phyloP scores from a whole-genome alignment of 1,140 invertebrate genomes.

The Zaprionus gabonicus region DNA sequence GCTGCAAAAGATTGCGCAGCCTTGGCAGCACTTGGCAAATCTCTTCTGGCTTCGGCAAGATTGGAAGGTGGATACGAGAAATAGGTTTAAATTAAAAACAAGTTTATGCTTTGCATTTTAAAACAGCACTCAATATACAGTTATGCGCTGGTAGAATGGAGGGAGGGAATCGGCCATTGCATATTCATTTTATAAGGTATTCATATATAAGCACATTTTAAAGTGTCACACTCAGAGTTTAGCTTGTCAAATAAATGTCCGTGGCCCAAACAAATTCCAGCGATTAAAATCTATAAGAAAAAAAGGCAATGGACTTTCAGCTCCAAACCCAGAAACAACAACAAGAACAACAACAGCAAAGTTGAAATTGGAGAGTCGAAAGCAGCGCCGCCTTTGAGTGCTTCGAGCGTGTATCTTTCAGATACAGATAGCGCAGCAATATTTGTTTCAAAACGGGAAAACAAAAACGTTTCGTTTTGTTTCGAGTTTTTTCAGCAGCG shows the following conservation, averaged over 20 bases:
- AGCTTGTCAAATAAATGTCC: slow-evolving; percentile 71
- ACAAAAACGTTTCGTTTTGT: slow-evolving; percentile 9
- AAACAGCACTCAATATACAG: slow-evolving; percentile 49
- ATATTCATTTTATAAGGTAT: slow-evolving; percentile 66
- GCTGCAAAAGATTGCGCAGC: slow-evolving; percentile 26
- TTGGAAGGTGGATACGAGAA: slow-evolving; percentile 7
- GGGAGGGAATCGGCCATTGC: slow-evolving; percentile 14
- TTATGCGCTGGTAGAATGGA: not conserved
- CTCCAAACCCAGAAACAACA: not conserved
- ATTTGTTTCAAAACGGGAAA: slow-evolving; percentile 25
- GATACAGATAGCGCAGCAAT: slow-evolving; percentile 36
- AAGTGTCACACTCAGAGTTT: slow-evolving; percentile 77
- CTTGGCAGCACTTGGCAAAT: not conserved
- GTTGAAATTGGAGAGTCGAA: slow-evolving; percentile 31
- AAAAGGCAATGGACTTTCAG: slow-evolving; percentile 18
- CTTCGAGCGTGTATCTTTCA: slow-evolving; percentile 27
- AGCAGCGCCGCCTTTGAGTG: slow-evolving; percentile 15
- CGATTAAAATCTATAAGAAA: slow-evolving; percentile 63
- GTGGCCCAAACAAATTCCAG: slow-evolving; percentile 58
- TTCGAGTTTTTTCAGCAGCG: slow-evolving; percentile 14
- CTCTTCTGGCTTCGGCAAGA: not conserved
- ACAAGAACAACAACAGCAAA: not conserved
- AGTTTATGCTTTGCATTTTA: slow-evolving; percentile 57
- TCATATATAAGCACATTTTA: slow-evolving; percentile 64
- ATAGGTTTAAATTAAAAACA: slow-evolving; percentile 58